Evolutionary conservation across 2,113 vertebrate species (phyloP).

Genomic region (Macquaria ambigua): DNA sequence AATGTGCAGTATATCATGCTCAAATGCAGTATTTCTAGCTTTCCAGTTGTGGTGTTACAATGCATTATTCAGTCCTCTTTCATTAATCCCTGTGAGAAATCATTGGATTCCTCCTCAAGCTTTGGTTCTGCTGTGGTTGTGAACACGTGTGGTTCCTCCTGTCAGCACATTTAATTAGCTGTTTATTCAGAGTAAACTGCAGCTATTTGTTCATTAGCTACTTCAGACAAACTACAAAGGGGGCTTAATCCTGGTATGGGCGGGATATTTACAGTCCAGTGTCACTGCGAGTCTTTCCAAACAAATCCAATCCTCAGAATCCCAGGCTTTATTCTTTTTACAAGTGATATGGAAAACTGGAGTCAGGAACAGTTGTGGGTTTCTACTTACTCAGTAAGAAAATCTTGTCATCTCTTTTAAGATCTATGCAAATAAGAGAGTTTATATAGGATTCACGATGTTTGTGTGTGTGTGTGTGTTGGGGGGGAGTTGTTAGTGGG

Average conservation of each 20-base stretch:
- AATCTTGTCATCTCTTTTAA: constrained; percentile 36
- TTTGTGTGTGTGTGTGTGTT: constrained; percentile 10
- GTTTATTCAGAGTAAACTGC: constrained; percentile 65
- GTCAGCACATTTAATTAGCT: constrained; percentile 72
- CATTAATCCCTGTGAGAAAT: constrained; percentile 37
- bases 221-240: constrained; percentile 54
- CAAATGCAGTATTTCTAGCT: neutral
- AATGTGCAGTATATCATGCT: neutral
- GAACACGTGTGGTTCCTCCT: constrained; percentile 42
- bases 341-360: constrained; percentile 48
- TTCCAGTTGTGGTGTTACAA: neutral
- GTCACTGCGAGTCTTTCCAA: constrained; percentile 50
- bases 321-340: constrained; percentile 1
- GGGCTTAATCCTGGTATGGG: constrained; percentile 45
- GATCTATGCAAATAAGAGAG: constrained; percentile 47
- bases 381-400: constrained; percentile 43
- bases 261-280: constrained; percentile 52
- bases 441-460: constrained; percentile 39
- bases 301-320: constrained; percentile 59
- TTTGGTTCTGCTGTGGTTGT: neutral
- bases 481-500: constrained; percentile 15
- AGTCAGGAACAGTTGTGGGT: constrained; percentile 25
- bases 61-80: neutral
- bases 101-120: neutral
- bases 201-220: constrained; percentile 68